Percentiles rank a stretch among this genome's conserved stretches.
phyloP scores from a whole-genome alignment of 2,797 vertebrate genomes.

The Megaceryle alcyon region DNA sequence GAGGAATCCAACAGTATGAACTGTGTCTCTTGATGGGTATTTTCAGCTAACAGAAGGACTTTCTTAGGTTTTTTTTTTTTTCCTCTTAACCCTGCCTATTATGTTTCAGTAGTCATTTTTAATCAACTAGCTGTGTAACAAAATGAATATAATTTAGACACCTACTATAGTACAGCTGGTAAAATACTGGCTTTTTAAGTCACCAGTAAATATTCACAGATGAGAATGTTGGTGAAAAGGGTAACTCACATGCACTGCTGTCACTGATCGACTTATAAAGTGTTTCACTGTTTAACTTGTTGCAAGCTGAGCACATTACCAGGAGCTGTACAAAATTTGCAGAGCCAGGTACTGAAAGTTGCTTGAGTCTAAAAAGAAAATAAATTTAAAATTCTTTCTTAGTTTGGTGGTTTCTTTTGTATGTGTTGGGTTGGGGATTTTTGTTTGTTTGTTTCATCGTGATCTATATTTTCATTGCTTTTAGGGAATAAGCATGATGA shows the following conservation, averaged over 20 bases:
- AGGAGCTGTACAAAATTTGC: conserved; percentile 25
- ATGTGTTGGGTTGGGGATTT: neutral
- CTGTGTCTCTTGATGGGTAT: neutral
- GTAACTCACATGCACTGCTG: neutral
- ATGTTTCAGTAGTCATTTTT: conserved; percentile 10
- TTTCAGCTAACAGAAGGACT: neutral
- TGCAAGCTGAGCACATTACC: conserved; percentile 42
- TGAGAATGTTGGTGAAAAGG: conserved; percentile 18
- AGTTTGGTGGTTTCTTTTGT: neutral
- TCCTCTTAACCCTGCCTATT: neutral
- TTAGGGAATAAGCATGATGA: conserved; percentile 97
- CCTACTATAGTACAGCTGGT: neutral
- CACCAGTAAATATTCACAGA: neutral
- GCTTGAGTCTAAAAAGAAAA: conserved; percentile 32
- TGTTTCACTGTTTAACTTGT: conserved; percentile 35
- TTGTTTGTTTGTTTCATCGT: conserved; percentile 24
- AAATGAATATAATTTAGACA: neutral
- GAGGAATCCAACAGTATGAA: neutral
- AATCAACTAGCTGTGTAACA: conserved; percentile 1
- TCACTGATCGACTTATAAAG: conserved; percentile 5
- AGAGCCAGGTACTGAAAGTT: conserved; percentile 48
- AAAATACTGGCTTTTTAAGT: neutral
- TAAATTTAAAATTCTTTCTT: conserved; percentile 16
- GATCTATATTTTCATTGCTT: conserved; percentile 25
- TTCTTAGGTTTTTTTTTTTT: neutral